Evolutionary conservation across 2,113 vertebrate species (phyloP).

Genomic region (Rhea americana): DNA sequence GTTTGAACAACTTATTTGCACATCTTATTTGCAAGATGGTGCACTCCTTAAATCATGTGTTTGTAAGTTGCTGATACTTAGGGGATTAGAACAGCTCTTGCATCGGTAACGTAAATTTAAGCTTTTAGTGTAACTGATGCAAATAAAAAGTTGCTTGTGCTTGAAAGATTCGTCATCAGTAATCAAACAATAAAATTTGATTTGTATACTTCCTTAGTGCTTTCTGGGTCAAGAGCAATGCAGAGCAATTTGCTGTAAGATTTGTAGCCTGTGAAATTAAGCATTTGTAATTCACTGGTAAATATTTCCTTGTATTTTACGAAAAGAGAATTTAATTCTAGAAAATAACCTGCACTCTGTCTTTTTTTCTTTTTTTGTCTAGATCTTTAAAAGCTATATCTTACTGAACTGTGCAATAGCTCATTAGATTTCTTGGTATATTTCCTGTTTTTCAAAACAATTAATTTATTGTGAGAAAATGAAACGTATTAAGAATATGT

Average conservation of each 20-base stretch:
- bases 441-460: neutral
- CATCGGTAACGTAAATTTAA: neutral
- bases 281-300: neutral
- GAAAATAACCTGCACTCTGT: neutral
- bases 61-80: neutral
- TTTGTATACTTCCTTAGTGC: neutral
- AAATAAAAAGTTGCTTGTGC: neutral
- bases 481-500: neutral
- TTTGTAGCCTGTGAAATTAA: conserved; percentile 28
- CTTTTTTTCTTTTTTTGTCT: neutral
- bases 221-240: neutral
- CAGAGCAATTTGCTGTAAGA: neutral
- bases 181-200: neutral
- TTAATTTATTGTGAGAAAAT: neutral
- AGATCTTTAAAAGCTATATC: neutral
- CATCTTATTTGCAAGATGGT: neutral
- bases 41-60: neutral
- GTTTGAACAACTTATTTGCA: neutral
- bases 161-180: neutral
- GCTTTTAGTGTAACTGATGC: neutral
- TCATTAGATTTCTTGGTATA: neutral
- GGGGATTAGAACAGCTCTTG: neutral
- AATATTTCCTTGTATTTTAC: neutral
- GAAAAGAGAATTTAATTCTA: neutral
- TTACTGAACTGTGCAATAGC: neutral